Evolutionary conservation across 2,113 vertebrate genomes (phyloP).

Genomic region (Salminus brasiliensis): DNA sequence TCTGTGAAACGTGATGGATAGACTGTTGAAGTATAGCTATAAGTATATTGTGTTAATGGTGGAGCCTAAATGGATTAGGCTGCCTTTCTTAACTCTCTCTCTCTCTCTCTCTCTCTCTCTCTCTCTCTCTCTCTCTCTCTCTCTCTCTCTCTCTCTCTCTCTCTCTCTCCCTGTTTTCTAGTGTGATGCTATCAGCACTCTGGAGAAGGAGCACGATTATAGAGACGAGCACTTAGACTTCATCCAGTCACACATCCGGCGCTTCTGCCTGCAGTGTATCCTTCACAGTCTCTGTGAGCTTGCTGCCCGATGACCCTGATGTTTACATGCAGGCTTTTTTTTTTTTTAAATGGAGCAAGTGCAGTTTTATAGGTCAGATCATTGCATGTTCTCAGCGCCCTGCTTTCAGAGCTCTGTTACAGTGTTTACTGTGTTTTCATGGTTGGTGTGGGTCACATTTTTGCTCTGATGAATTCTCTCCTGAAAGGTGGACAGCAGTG

Average conservation of each 20-base stretch:
- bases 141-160: neutral
- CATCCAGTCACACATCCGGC: slow-evolving; percentile 95
- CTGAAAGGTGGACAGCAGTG: neutral
- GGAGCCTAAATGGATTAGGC: too few species aligned
- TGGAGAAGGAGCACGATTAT: slow-evolving; percentile 99
- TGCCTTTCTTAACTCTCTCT: too few species aligned
- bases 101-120: neutral
- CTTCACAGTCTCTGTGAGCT: slow-evolving; percentile 66
- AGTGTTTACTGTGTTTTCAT: neutral
- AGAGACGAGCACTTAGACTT: slow-evolving; percentile 98
- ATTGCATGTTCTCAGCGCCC: neutral
- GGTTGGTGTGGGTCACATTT: too few species aligned
- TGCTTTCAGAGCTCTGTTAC: neutral
- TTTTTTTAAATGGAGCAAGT: neutral
- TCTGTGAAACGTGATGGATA: neutral
- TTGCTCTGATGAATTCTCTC: neutral
- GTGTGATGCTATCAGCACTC: slow-evolving; percentile 94
- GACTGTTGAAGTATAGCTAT: neutral
- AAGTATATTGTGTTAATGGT: neutral
- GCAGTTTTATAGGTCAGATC: neutral
- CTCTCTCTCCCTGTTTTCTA: slow-evolving; percentile 61
- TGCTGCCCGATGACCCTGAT: neutral
- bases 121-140: neutral
- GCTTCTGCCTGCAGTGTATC: slow-evolving; percentile 98
- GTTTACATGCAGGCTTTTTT: neutral